These are phyloP conservation scores for Fragum sueziense DNA, from an alignment of 2,888 invertebrate species.

Conservation along the genomic window DNA sequence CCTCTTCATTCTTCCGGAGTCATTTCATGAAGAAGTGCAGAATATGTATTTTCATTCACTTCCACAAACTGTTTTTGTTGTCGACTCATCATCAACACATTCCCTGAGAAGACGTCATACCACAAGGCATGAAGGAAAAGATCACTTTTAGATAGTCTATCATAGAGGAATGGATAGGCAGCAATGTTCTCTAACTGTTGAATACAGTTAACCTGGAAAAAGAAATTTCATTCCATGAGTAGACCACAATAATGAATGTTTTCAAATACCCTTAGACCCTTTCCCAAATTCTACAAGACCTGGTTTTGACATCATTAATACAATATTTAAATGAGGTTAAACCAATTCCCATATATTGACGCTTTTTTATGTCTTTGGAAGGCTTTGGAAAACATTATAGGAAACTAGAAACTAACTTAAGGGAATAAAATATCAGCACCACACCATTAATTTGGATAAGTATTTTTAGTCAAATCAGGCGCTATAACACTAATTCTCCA, in stretches of 20 bases:
- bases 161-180: constrained; percentile 94
- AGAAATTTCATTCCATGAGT: no score
- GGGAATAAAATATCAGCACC: no score
- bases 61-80: constrained; percentile 92
- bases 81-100: constrained; percentile 96
- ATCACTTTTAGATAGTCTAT: constrained; percentile 90
- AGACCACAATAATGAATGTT: background rate
- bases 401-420: background rate
- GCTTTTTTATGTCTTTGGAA: background rate
- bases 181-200: constrained; percentile 96
- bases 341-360: background rate
- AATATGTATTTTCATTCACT: constrained; percentile 89
- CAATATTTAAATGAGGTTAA: background rate
- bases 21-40: constrained; percentile 58
- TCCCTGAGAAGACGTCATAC: constrained; percentile 98
- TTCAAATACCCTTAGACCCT: background rate
- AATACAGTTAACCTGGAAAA: constrained; percentile 90
- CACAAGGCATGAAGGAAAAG: constrained; percentile 95
- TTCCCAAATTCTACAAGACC: background rate
- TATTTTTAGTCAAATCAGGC: no score
- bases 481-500: no score
- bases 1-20: background rate
- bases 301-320: background rate
- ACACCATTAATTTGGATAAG: no score
- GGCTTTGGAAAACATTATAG: background rate